phyloP scores from a whole-genome alignment of 2,113 vertebrate genomes.

The Drymodes brunneopygia region DNA sequence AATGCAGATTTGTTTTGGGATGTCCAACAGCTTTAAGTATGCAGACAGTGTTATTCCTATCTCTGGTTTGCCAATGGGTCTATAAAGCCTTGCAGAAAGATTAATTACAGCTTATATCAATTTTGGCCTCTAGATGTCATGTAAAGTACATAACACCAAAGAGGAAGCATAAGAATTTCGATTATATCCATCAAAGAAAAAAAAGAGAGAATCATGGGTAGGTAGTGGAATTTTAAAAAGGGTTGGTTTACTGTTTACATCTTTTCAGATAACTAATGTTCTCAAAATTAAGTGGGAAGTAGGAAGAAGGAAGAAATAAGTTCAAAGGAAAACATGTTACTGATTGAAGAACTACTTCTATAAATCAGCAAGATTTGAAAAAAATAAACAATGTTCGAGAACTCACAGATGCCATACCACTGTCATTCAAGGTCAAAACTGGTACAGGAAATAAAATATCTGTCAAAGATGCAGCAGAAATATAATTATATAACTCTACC shows the following conservation, averaged over 20 bases:
- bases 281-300: neutral
- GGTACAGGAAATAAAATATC: neutral
- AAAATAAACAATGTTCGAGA: neutral
- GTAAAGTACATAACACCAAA: constrained; percentile 65
- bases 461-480: neutral
- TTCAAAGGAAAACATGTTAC: neutral
- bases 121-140: constrained; percentile 76
- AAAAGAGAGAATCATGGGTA: neutral
- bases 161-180: constrained; percentile 59
- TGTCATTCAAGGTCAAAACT: neutral
- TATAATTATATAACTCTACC: neutral
- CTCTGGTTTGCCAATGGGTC: constrained; percentile 25
- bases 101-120: constrained; percentile 72
- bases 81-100: constrained; percentile 63
- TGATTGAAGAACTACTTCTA: neutral
- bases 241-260: neutral
- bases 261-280: neutral
- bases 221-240: constrained; percentile 9
- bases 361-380: constrained; percentile 26
- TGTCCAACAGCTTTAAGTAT: constrained; percentile 62
- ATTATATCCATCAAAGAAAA: constrained; percentile 48
- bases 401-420: neutral
- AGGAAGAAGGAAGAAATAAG: constrained; percentile 17
- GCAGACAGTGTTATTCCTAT: constrained; percentile 60
- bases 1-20: constrained; percentile 56